These are phyloP conservation scores for Sthenelais limicola DNA, from an alignment of 2,888 invertebrate species.

Conservation along the genomic window DNA sequence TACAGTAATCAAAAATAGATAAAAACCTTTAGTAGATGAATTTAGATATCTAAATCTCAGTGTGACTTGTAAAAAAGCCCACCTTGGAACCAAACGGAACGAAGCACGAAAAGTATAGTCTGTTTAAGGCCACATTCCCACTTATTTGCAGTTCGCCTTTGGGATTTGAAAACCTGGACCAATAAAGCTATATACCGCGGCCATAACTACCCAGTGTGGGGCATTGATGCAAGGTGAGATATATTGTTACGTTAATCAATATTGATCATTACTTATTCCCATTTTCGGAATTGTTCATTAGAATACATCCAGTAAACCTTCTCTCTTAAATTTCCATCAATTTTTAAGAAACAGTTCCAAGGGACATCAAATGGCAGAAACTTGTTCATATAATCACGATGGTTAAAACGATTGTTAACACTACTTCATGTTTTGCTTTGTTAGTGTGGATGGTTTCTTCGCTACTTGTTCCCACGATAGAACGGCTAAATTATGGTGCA, in stretches of 20 bases:
- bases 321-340: too few species aligned
- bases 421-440: not conserved
- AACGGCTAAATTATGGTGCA: slow-evolving; percentile 86
- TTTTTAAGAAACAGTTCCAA: too few species aligned
- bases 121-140: too few species aligned
- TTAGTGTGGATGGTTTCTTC: slow-evolving; percentile 80
- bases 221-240: slow-evolving; percentile 77
- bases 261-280: not conserved
- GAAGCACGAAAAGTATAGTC: too few species aligned
- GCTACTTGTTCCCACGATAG: slow-evolving; percentile 87
- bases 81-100: too few species aligned
- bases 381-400: too few species aligned
- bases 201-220: slow-evolving; percentile 92
- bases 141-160: slow-evolving; percentile 80
- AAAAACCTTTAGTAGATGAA: not conserved
- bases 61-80: too few species aligned
- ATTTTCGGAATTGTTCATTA: not conserved
- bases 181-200: slow-evolving; percentile 93
- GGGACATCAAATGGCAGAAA: too few species aligned
- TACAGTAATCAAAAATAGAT: not conserved
- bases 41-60: not conserved
- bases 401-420: too few species aligned
- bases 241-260: not conserved
- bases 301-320: not conserved
- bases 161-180: slow-evolving; percentile 96